Evolutionary conservation across 2,797 vertebrate species (phyloP).

Genomic region (Australoheros facetus): DNA sequence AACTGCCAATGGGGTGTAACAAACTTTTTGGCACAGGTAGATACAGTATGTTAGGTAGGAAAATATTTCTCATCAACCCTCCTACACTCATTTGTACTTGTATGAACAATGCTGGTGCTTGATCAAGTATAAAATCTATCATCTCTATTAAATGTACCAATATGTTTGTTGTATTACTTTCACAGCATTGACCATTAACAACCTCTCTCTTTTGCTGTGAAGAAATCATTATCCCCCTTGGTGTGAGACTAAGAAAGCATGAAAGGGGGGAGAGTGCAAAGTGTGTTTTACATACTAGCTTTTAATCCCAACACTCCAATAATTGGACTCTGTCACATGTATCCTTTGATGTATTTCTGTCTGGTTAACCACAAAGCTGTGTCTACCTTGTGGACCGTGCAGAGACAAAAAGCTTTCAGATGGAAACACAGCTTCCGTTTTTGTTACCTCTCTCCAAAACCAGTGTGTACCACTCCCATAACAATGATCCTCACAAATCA

Average conservation of each 20-base stretch:
- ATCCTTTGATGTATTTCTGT: constrained; percentile 74
- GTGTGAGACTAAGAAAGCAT: constrained; percentile 73
- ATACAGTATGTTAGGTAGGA: constrained; percentile 38
- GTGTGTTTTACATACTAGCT: constrained; percentile 73
- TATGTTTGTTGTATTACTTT: constrained; percentile 49
- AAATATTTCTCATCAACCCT: constrained; percentile 29
- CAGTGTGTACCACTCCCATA: constrained; percentile 58
- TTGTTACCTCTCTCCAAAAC: constrained; percentile 58
- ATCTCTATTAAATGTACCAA: constrained; percentile 42
- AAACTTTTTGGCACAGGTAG: constrained; percentile 57
- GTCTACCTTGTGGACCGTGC: constrained; percentile 43
- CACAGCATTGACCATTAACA: constrained; percentile 48
- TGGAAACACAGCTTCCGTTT: constrained; percentile 57
- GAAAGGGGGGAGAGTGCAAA: constrained; percentile 67
- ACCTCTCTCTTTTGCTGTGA: constrained; percentile 43
- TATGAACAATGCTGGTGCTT: constrained; percentile 26
- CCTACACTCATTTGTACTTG: not conserved
- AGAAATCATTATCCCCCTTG: constrained; percentile 68
- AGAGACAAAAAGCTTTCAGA: constrained; percentile 64
- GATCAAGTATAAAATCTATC: constrained; percentile 23
- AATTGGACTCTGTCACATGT: constrained; percentile 77
- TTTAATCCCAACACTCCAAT: constrained; percentile 75
- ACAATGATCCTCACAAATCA: constrained; percentile 68
- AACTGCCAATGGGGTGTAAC: constrained; percentile 52
- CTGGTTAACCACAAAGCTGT: constrained; percentile 62